Base-by-base conservation (phyloP, 2,113 vertebrate genomes). In the Delphinus delphis region DNA sequence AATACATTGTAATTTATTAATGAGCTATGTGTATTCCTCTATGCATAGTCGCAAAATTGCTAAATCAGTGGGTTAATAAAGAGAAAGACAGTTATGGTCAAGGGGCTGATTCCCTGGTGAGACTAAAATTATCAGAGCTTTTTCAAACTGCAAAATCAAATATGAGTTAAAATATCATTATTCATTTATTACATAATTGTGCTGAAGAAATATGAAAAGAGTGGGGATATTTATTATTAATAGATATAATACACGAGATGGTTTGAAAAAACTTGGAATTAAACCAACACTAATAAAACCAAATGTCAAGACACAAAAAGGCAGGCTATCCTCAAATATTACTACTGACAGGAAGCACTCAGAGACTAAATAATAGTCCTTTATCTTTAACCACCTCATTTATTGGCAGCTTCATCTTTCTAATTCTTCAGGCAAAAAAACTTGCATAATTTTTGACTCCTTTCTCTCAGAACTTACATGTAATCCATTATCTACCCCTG, bases 221-320 rank as follows among this genome's bases (percentile, higher is more conserved):
- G 67, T 31, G 25, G 18, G 5, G 47, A 71, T 88, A 83, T 88
- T 94, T 96, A 93, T 96, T 95, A 97, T 96, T 97, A 93, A 84
- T 93, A 88, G 65, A 55, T 6, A 33, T 44, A 95, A 81, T 81
- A 2, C 50, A 74, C 74, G n/a, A 89, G 38, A 73, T 26, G 15
- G n/a, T 79, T 83, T 93, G 79, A 60, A 84, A 55, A 86, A 60
- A 62, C 36, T 28, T 84, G 60, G 80, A 93, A 65, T 44, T 93
- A 87, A 95, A n/a, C 28, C 26, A 94, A 90, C 20, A 88, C 71
- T 62, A 85, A 87, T 18, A 81, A 96, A 90, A 38, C 3, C 33
- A 93, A 88, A 95, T 92, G 2, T 73, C 77, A 94, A 93, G 68
- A 41, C 67, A 79, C 6, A 79, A 67, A 93, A 81, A 73, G 17